phyloP scores from a whole-genome alignment of 1,140 invertebrate genomes.

The Wiebesia pumilae region DNA sequence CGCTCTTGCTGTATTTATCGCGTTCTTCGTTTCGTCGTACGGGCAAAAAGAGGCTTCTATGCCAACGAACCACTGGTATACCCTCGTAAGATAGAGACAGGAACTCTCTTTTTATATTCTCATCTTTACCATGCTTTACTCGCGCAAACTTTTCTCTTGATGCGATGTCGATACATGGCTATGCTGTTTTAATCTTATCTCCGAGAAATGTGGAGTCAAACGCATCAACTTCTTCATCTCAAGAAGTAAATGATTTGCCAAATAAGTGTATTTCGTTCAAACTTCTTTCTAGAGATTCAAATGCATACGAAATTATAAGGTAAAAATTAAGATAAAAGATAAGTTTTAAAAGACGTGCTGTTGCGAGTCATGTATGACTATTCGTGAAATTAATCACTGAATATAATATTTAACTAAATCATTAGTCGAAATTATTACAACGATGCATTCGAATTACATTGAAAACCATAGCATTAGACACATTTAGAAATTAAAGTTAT shows the following conservation, averaged over 20 bases:
- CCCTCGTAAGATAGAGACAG: neutral
- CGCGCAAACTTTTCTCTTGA: neutral
- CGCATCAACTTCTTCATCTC: neutral
- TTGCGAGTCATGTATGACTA: no score
- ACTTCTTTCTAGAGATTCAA: no score
- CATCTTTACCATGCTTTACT: neutral
- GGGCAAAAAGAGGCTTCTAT: conserved; percentile 30
- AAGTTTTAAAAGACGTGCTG: no score
- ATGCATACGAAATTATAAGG: no score
- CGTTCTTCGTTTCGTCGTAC: conserved; percentile 38
- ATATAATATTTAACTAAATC: no score
- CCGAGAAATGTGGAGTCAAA: neutral
- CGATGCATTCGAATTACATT: no score
- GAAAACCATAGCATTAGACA: no score
- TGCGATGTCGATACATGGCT: neutral
- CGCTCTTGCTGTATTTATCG: conserved; percentile 33
- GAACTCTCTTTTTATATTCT: neutral
- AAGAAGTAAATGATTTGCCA: neutral
- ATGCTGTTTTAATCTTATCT: neutral
- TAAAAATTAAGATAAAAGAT: no score
- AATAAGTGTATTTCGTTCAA: neutral
- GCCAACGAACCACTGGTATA: neutral
- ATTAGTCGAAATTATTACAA: no score
- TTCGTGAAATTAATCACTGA: no score
- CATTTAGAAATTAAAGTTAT: no score